Base-by-base conservation (phyloP, 2,888 invertebrate species). In the Drosophila nr. perissopoda region DNA sequence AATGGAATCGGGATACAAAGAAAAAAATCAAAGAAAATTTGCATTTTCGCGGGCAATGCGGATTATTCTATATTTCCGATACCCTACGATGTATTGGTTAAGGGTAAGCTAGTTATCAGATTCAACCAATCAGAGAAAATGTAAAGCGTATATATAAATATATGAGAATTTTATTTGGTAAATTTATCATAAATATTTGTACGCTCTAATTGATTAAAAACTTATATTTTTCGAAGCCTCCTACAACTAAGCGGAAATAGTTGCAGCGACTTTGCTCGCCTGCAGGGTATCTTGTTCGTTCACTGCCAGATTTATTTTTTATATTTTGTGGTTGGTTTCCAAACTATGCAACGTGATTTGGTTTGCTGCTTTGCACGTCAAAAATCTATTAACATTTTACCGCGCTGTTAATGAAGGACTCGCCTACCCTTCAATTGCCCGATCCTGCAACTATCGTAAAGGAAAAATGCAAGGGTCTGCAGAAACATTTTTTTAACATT, bases 331-430 rank as follows among this genome's bases (percentile, higher is more conserved):
- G 36, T 13, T 34, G 13, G 65, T 62, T 63, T 60, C 21, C 25
- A 59, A 62, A 61, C 49, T 49, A 65, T 66, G 53, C 62, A 61
- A n/a, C 25, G 54, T 33, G 54, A 56, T 33, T 53, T 18, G 21
- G 38, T 25, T 31, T 36, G 40, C 51, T 69, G 51, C 65, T 69
- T 78, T 76, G 70, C 70, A 54, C 66, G 65, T 72, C 70, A 69
- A 64, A 77, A 88, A 86, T 88, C 88, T 88, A 86, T 86, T 81
- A 88, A 83, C 81, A 88, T 86, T 81, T 80, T 87, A 70, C 65
- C 51, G 66, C 67, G 71, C 78, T 74, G 70, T 76, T 85, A 87
- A 84, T 82, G 83, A 86, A 83, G 70, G 66, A 57, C 53, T 73
- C 36, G 53, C 57, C 18, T 27, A 27, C 33, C 34, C 21, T 2